phyloP scores from a whole-genome alignment of 2,113 vertebrate species.

The Tichodroma muraria region DNA sequence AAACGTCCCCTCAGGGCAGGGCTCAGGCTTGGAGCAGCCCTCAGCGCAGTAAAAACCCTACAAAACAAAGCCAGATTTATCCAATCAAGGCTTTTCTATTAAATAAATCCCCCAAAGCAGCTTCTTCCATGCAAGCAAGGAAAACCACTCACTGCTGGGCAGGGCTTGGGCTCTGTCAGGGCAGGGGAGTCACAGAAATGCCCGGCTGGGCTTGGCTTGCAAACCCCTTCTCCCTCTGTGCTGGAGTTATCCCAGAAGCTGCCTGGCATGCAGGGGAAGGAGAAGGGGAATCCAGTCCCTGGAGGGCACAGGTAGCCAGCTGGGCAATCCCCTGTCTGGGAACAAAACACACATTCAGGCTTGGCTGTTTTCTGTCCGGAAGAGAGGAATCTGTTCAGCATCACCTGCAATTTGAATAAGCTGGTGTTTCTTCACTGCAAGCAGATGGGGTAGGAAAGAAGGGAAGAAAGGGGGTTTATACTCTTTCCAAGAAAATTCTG shows the following conservation, averaged over 20 bases:
- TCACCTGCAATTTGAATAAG: neutral
- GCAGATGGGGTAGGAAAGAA: neutral
- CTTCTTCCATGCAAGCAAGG: neutral
- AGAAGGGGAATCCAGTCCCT: slow-evolving; percentile 79
- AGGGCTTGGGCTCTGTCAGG: slow-evolving; percentile 68
- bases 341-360: neutral
- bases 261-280: slow-evolving; percentile 77
- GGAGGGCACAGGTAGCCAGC: slow-evolving; percentile 78
- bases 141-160: slow-evolving; percentile 71
- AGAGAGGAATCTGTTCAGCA: neutral
- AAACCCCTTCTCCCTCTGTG: slow-evolving; percentile 56
- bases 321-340: slow-evolving; percentile 82
- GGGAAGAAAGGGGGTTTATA: neutral
- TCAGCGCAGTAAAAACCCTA: slow-evolving; percentile 81
- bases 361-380: neutral
- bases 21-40: slow-evolving; percentile 71
- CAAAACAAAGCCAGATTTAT: neutral
- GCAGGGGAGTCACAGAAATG: slow-evolving; percentile 76
- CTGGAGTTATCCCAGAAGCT: slow-evolving; percentile 76
- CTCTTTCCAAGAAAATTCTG: neutral
- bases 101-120: rapidly evolving
- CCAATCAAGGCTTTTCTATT: neutral
- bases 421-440: neutral
- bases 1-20: slow-evolving; percentile 81
- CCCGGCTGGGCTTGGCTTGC: slow-evolving; percentile 72